These are phyloP conservation scores for Tympanuchus pallidicinctus DNA, from an alignment of 2,113 vertebrate genomes.

Conservation along the genomic window DNA sequence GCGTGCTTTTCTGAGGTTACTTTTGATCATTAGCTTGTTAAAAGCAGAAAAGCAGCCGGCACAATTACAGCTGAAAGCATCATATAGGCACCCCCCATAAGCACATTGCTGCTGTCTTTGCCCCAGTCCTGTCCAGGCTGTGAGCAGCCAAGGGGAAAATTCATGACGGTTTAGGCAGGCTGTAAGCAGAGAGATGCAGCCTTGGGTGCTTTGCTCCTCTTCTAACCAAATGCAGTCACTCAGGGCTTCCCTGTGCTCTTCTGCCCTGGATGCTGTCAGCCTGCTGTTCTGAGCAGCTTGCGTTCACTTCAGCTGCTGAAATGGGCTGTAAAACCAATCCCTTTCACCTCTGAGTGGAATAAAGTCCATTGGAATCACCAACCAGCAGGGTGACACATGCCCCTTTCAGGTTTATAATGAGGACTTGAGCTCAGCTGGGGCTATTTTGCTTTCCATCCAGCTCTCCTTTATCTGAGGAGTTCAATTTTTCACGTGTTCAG, in stretches of 20 bases:
- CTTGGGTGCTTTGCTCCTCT: neutral
- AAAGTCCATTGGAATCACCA: neutral
- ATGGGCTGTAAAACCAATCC: neutral
- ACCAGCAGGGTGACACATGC: too few relatives aligned
- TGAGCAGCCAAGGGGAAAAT: neutral
- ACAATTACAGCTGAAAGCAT: neutral
- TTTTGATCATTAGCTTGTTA: accelerated
- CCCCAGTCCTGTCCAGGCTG: accelerated
- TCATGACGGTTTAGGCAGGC: accelerated
- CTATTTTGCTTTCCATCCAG: neutral
- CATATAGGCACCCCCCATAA: neutral
- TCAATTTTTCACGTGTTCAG: neutral
- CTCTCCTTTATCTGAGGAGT: neutral
- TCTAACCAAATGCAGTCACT: too few relatives aligned
- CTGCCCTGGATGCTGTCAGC: too few relatives aligned
- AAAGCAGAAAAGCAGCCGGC: neutral
- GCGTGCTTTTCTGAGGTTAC: neutral
- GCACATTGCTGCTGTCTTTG: neutral
- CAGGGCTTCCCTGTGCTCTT: neutral
- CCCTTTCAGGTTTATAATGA: neutral
- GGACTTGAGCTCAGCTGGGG: neutral
- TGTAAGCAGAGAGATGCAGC: accelerated
- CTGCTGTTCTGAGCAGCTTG: neutral
- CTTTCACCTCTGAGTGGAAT: neutral
- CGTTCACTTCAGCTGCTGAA: accelerated